Evolutionary conservation across 1,140 invertebrate genomes (phyloP), one percentile per base, ranked within the genome.

Genomic region (Aphelenchoides fujianensis): DNA sequence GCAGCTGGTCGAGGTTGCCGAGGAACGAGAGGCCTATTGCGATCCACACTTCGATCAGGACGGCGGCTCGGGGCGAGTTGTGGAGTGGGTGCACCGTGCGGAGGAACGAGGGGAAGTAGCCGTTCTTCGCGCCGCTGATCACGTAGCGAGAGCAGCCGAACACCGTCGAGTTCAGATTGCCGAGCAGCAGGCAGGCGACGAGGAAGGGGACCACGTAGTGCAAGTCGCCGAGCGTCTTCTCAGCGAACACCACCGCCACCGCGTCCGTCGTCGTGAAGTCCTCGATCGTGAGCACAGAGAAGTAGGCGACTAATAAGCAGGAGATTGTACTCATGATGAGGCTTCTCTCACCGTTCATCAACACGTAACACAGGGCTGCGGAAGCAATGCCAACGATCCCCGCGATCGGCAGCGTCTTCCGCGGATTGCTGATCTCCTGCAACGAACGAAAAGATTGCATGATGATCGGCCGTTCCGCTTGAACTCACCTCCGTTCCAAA

Each of bases 1-100:
- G 80, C 12, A 82, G 41, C 34, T 82, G 70, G 32, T 82, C 80
- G n/a, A 82, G 62, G 37, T 80, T 72, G 3, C 80, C 80, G n/a
- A 82, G 69, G 62, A 82, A 82, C 19, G 70, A 76, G 1, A 82
- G 55, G 23, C 66, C 54, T 2, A 82, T 75, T 1, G 77, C 68
- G 1, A 79, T 59, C 31, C 9, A 9, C 32, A 80, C 79, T 35
- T 81, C 75, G n/a, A 73, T 69, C 30, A 82, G 62, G 32, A 82
- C 74, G 7, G 80, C 80, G 2, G 72, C 67, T 35, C 80, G 34
- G 0, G 80, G 80, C 37, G 72, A 72, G 35, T 70, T 74, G 2
- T 68, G 73, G 30, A 61, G 34, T 19, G 23, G 5, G 73, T 82
- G 71, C 23, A 82, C 63, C n/a, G 73, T 67, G 5, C 66, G 54